Evolutionary conservation across 2,888 invertebrate species (phyloP).

Genomic region (Phragmatobia fuliginosa): DNA sequence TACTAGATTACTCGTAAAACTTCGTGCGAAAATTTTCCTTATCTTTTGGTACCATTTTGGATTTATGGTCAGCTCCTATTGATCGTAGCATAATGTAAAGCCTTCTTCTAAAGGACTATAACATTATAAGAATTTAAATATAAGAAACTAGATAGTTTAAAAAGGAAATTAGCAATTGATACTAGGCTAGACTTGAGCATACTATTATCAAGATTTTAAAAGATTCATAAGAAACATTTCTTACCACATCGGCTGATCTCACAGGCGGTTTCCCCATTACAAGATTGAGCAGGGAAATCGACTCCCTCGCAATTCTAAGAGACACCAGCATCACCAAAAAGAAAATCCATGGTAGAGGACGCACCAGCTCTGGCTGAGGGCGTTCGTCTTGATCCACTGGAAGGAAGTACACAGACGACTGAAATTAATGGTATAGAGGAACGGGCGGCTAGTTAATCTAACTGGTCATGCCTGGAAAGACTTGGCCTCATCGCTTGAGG

Average conservation of each 20-base stretch:
- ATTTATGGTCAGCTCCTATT: no score
- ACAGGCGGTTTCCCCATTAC: constrained; percentile 81
- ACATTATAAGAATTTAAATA: no score
- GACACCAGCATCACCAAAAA: constrained; percentile 81
- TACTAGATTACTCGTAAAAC: background rate
- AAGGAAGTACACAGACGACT: constrained; percentile 47
- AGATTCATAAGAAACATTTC: constrained; percentile 30
- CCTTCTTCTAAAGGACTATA: no score
- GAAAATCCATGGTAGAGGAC: constrained; percentile 87
- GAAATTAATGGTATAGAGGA: background rate
- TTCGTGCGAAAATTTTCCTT: no score
- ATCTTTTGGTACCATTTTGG: background rate
- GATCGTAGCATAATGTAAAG: no score
- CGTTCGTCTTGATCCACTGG: constrained; percentile 84
- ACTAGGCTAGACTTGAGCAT: no score
- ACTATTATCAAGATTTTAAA: no score
- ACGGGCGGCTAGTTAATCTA: no score
- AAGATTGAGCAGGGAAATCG: constrained; percentile 78
- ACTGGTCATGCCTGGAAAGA: no score
- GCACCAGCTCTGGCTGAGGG: constrained; percentile 80
- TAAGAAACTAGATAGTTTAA: no score
- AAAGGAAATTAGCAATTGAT: no score
- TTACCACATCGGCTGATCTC: constrained; percentile 84
- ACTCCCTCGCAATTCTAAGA: constrained; percentile 76
- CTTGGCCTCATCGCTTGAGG: no score